Base-by-base conservation (phyloP, 2,113 vertebrate species). In the Heloderma charlesbogerti region DNA sequence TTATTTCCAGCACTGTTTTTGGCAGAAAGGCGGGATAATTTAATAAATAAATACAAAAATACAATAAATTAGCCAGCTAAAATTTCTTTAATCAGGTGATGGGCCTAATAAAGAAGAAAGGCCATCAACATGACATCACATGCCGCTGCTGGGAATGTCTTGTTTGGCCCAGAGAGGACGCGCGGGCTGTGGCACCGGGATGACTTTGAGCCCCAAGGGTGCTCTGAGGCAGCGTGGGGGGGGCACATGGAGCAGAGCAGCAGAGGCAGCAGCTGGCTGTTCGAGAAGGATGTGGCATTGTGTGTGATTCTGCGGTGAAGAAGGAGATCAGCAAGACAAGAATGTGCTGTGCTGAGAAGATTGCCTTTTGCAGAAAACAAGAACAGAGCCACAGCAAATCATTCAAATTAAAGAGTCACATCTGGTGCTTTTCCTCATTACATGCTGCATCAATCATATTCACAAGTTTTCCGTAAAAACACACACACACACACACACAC, bases 371-470 rank as follows among this genome's bases (percentile, higher is more conserved):
- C 43, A 51, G 40, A 34, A 48, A 22, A 18, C 40, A 9, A 34
- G 1, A 15, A 86, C 0, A 0, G 27, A 48, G 78, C 34, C 54
- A 18, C 66, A 54, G 37, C 66, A 5, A 18, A 81, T 29, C 88
- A 51, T 71, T 57, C 48, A 16, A 69, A 89, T 57, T 71, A 89
- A 81, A 8, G 18, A 89, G 78, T 71, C 66, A 40, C 88, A 89
- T 89, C 78, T 82, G 88, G 78, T 45, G 48, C 45, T 43, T 69
- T 54, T 69, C 43, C 77, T 69, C 43, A 54, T 81, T 81, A 51
- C 63, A 71, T 40, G 43, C 77, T 31, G 63, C 87, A 81, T 88
- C 77, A 88, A 88, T 88, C 77, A 88, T 71, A 40, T 51, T 40
- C 78, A 20, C 45, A 45, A 57, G 27, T 37, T 88, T 88, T 34